Evolutionary conservation across 2,888 invertebrate genomes (phyloP), one percentile per base, ranked within the genome.

Genomic region (Caenorhabditis afra): DNA sequence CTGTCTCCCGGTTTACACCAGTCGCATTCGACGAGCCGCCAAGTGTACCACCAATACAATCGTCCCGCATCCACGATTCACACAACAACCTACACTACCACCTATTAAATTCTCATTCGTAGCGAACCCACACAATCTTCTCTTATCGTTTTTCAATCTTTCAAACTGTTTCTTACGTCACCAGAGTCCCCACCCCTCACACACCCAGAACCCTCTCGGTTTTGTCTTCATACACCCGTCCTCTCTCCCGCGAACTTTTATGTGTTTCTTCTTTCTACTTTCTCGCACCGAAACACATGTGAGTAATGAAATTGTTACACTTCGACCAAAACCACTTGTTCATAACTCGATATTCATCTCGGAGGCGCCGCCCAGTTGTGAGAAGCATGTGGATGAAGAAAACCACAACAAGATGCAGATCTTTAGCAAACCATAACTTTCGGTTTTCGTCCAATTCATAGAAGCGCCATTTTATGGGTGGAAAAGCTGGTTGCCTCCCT

Each of bases 1-100:
- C 67, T 84, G 64, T 84, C 84, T 37, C 84, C 84, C 16, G 77
- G 76, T 58, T 59, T 78, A 50, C 73, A 74, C 70, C 77, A 78
- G 57, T 59, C 64, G 12, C 47, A 59, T 1, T 47, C 20, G 7
- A 55, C 64, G 0, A 53, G 49, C 22, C 79, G 74, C 18, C 68
- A 79, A 29, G 44, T 62, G 37, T 73, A 73, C 37, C 62, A 68
- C 18, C 67, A 67, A 16, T 74, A 79, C 58, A 66, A 58, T 52
- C 67, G 79, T 29, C 80, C 80, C 7, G 70, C 75, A 3, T 80
- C 80, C 2, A 76, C 75, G 11, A 80, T 80, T 67, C 79, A 79
- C 49, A 79, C 79, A n/a, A 65, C 74, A 23, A 74, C 74, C 18
- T 71, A 80, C 49, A 75, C 75, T 37, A 75, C 75, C 7, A 76